Conservation (phyloP, 1,140 invertebrate species). For the Saxidomus purpurata region DNA sequence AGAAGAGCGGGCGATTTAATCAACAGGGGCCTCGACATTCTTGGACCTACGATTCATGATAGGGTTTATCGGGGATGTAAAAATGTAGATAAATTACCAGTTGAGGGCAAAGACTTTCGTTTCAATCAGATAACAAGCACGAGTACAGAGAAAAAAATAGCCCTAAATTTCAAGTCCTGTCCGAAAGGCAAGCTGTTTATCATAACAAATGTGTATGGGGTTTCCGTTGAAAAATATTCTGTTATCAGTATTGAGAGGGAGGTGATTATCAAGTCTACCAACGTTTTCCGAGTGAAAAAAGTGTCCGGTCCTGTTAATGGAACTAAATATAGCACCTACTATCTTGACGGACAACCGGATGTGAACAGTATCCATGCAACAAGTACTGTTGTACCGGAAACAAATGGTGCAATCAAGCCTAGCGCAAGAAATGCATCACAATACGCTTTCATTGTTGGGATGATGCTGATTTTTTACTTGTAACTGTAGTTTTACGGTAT, state of each 20-base stretch:
- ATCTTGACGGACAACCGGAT: neutral
- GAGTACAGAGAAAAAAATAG: neutral
- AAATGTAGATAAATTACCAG: neutral
- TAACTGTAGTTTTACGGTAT: no score
- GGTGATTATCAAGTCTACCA: neutral
- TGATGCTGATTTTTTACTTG: no score
- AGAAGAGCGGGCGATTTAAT: neutral
- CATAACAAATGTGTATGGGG: neutral
- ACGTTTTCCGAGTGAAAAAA: neutral
- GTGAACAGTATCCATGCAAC: neutral
- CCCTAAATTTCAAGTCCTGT: neutral
- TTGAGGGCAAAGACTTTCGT: neutral
- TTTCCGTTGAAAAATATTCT: neutral
- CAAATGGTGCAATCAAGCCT: neutral
- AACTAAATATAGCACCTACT: neutral
- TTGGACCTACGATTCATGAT: neutral
- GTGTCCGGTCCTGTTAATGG: neutral
- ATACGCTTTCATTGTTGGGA: neutral
- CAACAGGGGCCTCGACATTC: neutral
- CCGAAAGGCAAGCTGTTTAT: neutral
- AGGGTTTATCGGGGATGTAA: neutral
- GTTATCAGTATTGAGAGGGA: neutral
- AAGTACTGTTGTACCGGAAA: no score
- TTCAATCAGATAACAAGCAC: neutral
- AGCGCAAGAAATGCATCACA: neutral